Evolutionary conservation across 1,140 invertebrate genomes (phyloP).

Genomic region (Drosophila micromelanica): DNA sequence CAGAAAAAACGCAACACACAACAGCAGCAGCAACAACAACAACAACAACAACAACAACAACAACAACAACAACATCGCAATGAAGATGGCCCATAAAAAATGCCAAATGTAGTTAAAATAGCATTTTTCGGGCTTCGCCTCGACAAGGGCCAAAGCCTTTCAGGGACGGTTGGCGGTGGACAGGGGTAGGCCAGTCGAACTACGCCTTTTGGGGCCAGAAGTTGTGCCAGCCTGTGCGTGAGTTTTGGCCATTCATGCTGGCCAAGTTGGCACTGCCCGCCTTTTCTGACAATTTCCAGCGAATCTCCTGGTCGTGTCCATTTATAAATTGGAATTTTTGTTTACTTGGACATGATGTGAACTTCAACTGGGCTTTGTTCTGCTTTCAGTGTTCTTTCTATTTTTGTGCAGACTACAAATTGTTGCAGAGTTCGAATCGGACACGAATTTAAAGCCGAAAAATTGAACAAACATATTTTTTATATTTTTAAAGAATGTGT

Average conservation of each 20-base stretch:
- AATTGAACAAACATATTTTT: background rate
- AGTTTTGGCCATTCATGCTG: constrained; percentile 47
- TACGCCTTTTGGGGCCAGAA: background rate
- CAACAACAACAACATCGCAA: no score
- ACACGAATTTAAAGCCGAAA: background rate
- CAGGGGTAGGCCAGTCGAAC: background rate
- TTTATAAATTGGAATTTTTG: constrained; percentile 47
- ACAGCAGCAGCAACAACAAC: background rate
- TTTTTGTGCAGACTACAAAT: constrained; percentile 20
- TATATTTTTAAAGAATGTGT: background rate
- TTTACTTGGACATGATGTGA: constrained; percentile 41
- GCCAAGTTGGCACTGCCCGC: background rate
- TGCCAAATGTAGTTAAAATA: constrained; percentile 73
- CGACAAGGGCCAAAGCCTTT: constrained; percentile 14
- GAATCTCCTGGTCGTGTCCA: constrained; percentile 49
- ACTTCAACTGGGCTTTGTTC: constrained; percentile 10
- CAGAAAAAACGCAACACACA: background rate
- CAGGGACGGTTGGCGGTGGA: background rate
- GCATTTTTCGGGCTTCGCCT: constrained; percentile 47
- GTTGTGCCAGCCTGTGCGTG: constrained; percentile 39
- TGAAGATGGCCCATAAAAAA: constrained; percentile 51
- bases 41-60: background rate
- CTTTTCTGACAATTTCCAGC: constrained; percentile 38
- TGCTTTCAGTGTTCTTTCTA: constrained; percentile 41
- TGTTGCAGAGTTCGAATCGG: background rate